Base-by-base conservation (phyloP, 1,140 invertebrate species). In the Trialeurodes vaporariorum region DNA sequence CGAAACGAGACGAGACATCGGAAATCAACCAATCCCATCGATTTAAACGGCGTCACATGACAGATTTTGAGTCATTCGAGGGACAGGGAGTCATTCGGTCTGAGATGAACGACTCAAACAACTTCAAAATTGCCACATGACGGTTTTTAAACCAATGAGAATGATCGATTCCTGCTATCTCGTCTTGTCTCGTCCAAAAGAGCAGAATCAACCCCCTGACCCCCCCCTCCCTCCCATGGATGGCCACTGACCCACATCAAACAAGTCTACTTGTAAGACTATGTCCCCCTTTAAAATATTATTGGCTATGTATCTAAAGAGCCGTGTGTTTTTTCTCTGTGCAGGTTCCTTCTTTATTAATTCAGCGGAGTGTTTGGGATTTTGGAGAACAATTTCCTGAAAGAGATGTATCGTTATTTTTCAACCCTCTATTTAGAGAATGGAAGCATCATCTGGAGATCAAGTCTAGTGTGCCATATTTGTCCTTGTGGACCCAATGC, bases 401-500 rank as follows among this genome's bases (percentile, higher is more conserved):
- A 61, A 83, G 84, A 66, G 90, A 93, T 74, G 86, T 88, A 40
- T 78, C 83, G 13, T 79, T 92, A 49, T 93, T 94, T 77, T 84
- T 84, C 69, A 93, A 93, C 76, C 90, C 91, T 13, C 75, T 93
- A 1, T 91, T 84, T 72, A 26, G 71, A 68, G 63, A 69, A 67
- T 64, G 69, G 27, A 63, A 26, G 1, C 65, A 59, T 63, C 34
- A 67, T 17, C 64, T 79, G 11, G 64, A 67, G 25, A 70, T 86
- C 1, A 75, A 81, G 21, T 79, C 80, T 34, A 75, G 76, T 23
- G 78, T 90, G 59, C 77, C 84, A 5, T 79, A 77, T 70, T 76
- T 93, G 68, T 85, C 90, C 63, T 75, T 96, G n/a, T 96, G 93
- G 93, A 81, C 83, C 61, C 91, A 92, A 74, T 94, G 91, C 79